Evolutionary conservation across 92 coral and sea anemone species (phyloP), one percentile per base, ranked within the genome.

Genomic region (Epizoanthus illoricatus): DNA sequence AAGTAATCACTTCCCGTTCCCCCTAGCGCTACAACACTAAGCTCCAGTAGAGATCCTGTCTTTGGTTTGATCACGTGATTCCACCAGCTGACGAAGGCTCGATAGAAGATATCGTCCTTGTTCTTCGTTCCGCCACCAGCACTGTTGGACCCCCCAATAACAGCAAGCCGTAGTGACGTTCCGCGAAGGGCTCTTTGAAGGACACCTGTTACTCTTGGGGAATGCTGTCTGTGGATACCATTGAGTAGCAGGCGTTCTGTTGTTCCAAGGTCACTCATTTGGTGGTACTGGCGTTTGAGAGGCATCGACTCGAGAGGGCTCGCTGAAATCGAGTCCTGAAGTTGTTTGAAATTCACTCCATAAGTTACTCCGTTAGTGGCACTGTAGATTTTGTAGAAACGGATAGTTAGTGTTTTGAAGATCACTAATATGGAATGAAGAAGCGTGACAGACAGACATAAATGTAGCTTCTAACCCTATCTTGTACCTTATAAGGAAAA

Each of bases 111-210:
- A 15, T 86, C 83, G 0, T 68, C 28, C 16, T 71, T 69, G 28
- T 85, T 45, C 16, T 63, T 4, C 0, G 90, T 39, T 54, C 97
- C 97, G 18, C 93, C 97, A 5, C 97, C 97, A 0, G 97, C 97
- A 13, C 93, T 80, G 64, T 92, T 92, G 17, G 97, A 92, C 1
- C 97, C 93, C 16, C 93, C 93, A 15, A 90, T 85, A 42, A 88
- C 90, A 60, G 86, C 66, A 80, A 87, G 73, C 41, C 84, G 73
- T 23, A 92, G 19, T 9, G 86, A 74, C 67, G 75, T 83, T 15
- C 90, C 80, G 5, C 57, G 74, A 3, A 62, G 33, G 42, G 74
- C 90, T 72, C 87, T 90, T 39, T 43, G 54, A 45, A 70, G 52
- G 39, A 87, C 79, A 11, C 80, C 43, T 10, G 73, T 69, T 23